A percentile compares a stretch with the other conserved stretches of the same genome.
Conservation (phyloP, 2,797 vertebrate species). For the Pyrocephalus nanus region DNA sequence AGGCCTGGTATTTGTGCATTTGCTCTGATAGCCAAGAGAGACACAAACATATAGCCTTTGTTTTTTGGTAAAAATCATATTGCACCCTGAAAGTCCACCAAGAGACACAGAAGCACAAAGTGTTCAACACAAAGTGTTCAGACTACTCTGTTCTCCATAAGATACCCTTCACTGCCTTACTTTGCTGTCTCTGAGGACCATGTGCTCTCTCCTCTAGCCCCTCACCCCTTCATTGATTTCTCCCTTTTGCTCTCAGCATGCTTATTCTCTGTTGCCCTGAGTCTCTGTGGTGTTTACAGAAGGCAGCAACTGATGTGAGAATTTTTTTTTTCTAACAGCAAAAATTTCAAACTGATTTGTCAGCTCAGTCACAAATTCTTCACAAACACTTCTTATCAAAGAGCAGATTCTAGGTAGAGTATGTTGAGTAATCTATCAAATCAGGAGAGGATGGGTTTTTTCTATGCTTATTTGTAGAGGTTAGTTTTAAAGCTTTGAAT, state of each 20-base stretch:
- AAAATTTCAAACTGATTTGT: conserved; percentile 4
- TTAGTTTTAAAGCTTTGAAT: neutral
- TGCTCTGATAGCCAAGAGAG: neutral
- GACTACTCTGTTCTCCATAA: neutral
- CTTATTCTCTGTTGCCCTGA: neutral
- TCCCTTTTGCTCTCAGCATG: conserved; percentile 14
- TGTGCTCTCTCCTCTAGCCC: neutral
- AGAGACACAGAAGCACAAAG: neutral
- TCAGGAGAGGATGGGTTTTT: neutral
- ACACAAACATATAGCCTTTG: neutral
- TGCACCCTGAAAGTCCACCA: neutral
- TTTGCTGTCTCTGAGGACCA: neutral
- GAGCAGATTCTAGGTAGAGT: neutral
- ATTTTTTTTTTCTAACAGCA: neutral
- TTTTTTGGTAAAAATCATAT: neutral
- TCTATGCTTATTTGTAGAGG: neutral
- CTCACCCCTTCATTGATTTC: conserved; percentile 7
- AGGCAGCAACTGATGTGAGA: neutral
- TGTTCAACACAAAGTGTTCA: neutral
- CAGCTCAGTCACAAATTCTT: neutral
- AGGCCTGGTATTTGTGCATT: neutral
- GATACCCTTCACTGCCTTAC: neutral
- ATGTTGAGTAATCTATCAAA: neutral
- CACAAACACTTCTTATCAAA: neutral
- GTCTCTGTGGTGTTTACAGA: neutral